Base-by-base conservation (phyloP, 1,140 invertebrate species). In the Scaptodrosophila lebanonensis region DNA sequence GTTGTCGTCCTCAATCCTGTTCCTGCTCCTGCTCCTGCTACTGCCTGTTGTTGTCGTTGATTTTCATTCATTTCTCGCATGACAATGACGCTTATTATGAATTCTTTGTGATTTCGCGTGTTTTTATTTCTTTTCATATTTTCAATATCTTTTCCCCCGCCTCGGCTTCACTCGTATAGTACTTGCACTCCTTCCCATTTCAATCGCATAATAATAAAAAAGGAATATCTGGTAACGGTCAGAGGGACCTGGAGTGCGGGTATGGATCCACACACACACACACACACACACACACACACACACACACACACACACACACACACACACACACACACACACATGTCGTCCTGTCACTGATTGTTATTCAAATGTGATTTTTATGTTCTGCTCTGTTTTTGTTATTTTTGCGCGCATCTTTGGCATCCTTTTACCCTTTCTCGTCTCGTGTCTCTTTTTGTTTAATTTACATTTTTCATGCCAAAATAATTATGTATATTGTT, bases 1-100 rank as follows among this genome's bases (percentile, higher is more conserved):
- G 42, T 42, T 42, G 39, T 53, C 53, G 62, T 67, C 45, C 5
- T 6, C 9, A 9, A 29, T 29, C 5, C 9, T 29, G 27, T 29
- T 29, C 9, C 9, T 29, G 27, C 32, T 35, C 9, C 27, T 6
- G 27, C 27, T 29, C 27, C 9, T 9, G 5, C 9, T 6, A 5
- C 5, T 29, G 5, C 27, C 27, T 29, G 43, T 52, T 35, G 64
- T 45, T 51, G 57, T 76, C 67, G 53, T 73, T 82, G 75, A 82
- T 82, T 82, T 82, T 82, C 82, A 82, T 82, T 82, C 75, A 83
- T 83, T 83, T 75, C 76, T 72, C 70, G 76, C 76, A 73, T 64
- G 66, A 84, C 79, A 84, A 84, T 84, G 82, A 84, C 59, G 82
- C 82, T 84, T 84, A 84, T 84, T 84, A 76, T 84, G 70, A 82